Conservation (phyloP, 2,113 vertebrate genomes). For the Sebastes schlegelii region DNA sequence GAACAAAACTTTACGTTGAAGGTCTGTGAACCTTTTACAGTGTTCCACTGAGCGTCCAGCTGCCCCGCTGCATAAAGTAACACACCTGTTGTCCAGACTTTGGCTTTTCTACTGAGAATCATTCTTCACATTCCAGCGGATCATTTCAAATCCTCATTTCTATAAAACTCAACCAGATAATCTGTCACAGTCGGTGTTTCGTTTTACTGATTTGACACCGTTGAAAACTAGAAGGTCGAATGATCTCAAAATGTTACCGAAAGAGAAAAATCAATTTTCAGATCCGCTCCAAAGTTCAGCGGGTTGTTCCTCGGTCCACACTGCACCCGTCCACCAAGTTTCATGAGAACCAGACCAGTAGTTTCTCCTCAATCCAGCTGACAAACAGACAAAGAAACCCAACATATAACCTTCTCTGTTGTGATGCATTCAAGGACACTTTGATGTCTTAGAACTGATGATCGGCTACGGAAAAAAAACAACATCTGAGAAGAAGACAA, state of each 20-base stretch:
- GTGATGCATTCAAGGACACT: background rate
- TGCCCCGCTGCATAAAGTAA: background rate
- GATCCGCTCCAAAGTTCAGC: background rate
- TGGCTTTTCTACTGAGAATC: background rate
- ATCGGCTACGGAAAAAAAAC: background rate
- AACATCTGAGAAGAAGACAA: background rate
- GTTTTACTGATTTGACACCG: too few species aligned
- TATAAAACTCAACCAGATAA: background rate
- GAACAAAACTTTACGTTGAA: background rate
- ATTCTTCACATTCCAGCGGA: too few species aligned
- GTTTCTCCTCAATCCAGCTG: too few species aligned
- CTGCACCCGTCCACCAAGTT: background rate
- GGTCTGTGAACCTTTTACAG: background rate
- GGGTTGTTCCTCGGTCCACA: background rate
- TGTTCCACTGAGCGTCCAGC: background rate
- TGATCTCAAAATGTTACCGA: too few species aligned
- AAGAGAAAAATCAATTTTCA: background rate
- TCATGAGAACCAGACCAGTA: background rate
- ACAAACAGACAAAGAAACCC: too few species aligned
- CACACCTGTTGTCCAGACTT: background rate
- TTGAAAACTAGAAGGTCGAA: too few species aligned
- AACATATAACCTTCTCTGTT: too few species aligned
- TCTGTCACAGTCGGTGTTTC: slow-evolving; percentile 4
- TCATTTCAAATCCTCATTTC: background rate
- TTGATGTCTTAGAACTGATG: background rate